Evolutionary conservation across 2,113 vertebrate species (phyloP).

Genomic region (Plecotus auritus): DNA sequence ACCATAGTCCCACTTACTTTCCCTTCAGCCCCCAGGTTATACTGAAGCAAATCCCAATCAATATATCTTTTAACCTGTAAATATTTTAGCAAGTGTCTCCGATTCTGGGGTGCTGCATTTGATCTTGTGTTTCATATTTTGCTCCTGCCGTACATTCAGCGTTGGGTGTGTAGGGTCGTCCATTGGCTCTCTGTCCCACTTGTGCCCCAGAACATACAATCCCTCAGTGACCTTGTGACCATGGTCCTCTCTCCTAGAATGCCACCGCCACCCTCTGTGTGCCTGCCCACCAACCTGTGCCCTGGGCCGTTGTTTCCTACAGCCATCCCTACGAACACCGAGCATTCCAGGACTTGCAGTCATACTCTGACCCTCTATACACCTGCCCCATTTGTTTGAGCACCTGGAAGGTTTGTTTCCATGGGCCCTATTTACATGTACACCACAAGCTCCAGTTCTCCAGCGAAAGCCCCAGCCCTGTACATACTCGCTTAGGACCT

Average conservation of each 20-base stretch:
- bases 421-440: rapidly evolving
- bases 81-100: background rate
- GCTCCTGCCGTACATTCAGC: background rate
- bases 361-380: background rate
- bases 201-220: background rate
- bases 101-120: background rate
- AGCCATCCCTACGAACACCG: background rate
- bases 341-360: background rate
- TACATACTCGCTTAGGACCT: background rate
- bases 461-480: rapidly evolving
- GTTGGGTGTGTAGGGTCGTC: background rate
- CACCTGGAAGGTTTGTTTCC: background rate
- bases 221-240: background rate
- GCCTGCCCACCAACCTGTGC: background rate
- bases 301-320: background rate
- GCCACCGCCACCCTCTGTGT: rapidly evolving
- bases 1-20: background rate
- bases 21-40: background rate
- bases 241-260: background rate
- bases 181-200: background rate
- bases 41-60: background rate
- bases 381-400: background rate
- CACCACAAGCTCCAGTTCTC: background rate
- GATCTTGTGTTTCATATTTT: background rate
- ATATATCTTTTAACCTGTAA: background rate